Conservation (phyloP, 2,888 invertebrate genomes). For the Acrobasis consociella region DNA sequence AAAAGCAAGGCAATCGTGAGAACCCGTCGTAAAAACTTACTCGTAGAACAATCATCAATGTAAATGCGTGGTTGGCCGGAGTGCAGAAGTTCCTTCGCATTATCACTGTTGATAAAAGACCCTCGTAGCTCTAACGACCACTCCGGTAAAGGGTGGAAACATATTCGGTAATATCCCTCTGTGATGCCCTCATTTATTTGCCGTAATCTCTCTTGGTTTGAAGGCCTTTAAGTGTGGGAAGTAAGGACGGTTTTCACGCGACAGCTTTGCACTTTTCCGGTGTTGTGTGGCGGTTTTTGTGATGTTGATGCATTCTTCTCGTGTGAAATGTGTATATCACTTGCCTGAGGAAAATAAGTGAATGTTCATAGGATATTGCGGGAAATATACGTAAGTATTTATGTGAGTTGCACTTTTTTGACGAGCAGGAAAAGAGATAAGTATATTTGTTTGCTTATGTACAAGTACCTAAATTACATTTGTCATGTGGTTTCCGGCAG, state of each 20-base stretch:
- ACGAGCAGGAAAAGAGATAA: too few species aligned
- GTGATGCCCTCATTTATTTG: conserved; percentile 59
- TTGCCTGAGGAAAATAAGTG: background rate
- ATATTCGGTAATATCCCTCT: conserved; percentile 55
- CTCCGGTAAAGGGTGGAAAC: conserved; percentile 50
- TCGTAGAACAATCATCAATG: conserved; percentile 23
- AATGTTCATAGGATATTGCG: background rate
- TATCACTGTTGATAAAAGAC: conserved; percentile 54
- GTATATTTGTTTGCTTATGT: background rate
- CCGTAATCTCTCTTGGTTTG: conserved; percentile 58
- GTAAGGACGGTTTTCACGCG: conserved; percentile 16
- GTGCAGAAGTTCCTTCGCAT: conserved; percentile 50
- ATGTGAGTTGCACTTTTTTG: too few species aligned
- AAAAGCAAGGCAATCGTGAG: conserved; percentile 6
- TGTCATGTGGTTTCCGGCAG: too few species aligned
- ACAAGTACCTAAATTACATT: too few species aligned
- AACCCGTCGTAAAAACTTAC: conserved; percentile 19
- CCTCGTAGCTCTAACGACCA: conserved; percentile 50
- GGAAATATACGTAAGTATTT: background rate
- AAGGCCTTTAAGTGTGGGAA: conserved; percentile 36
- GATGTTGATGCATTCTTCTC: conserved; percentile 13
- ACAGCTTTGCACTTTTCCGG: conserved; percentile 14
- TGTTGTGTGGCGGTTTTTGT: conserved; percentile 2
- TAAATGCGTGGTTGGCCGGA: conserved; percentile 28
- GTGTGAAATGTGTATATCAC: conserved; percentile 11